phyloP scores from a whole-genome alignment of 2,113 vertebrate genomes.

The Triplophysa dalaica region DNA sequence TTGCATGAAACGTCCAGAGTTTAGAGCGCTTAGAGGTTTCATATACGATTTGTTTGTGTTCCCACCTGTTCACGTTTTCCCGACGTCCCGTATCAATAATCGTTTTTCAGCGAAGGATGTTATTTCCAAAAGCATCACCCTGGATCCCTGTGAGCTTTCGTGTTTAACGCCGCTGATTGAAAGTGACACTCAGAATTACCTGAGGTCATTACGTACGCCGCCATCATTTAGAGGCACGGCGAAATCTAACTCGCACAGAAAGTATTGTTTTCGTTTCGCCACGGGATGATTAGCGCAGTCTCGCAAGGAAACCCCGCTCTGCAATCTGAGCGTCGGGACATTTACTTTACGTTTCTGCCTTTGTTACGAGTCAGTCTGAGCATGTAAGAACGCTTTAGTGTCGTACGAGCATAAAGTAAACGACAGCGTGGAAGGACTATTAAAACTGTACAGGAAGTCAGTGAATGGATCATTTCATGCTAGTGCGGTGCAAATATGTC shows the following conservation, averaged over 20 bases:
- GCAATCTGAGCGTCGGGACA: slow-evolving; percentile 52
- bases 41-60: slow-evolving; percentile 22
- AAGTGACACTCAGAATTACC: slow-evolving; percentile 67
- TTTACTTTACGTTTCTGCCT: background rate
- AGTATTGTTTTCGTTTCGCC: slow-evolving; percentile 66
- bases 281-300: slow-evolving; percentile 57
- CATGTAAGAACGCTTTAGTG: background rate
- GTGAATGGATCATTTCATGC: slow-evolving; percentile 14
- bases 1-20: slow-evolving; percentile 36
- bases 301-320: slow-evolving; percentile 60
- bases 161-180: slow-evolving; percentile 65
- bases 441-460: slow-evolving; percentile 6
- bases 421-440: slow-evolving; percentile 3
- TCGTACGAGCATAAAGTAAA: background rate
- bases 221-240: slow-evolving; percentile 66
- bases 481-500: background rate
- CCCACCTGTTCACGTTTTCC: slow-evolving; percentile 37
- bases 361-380: background rate
- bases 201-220: slow-evolving; percentile 63
- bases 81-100: slow-evolving; percentile 15
- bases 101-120: slow-evolving; percentile 52
- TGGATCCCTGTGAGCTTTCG: slow-evolving; percentile 61
- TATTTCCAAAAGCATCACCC: slow-evolving; percentile 34
- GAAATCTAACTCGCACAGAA: slow-evolving; percentile 62
- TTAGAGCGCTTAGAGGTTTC: slow-evolving; percentile 17